Evolutionary conservation across 2,113 vertebrate species (phyloP).

Genomic region (Saimiri boliviensis): DNA sequence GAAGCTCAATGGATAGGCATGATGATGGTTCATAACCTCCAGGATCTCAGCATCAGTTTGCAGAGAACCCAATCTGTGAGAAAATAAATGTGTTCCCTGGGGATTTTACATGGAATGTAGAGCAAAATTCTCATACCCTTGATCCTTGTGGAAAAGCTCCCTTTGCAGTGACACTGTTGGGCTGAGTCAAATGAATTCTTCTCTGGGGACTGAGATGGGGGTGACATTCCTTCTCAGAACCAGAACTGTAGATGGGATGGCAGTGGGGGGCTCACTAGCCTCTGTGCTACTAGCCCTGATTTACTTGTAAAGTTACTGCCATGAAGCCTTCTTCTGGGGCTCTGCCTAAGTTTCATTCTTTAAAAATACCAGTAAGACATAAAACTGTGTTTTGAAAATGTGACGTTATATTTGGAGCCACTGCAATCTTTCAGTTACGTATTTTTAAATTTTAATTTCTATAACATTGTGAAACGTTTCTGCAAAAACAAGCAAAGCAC

Average conservation of each 20-base stretch:
- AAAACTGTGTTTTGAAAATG: neutral
- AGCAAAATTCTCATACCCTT: neutral
- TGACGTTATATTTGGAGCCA: no score
- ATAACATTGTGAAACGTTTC: neutral
- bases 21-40: no score
- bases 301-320: neutral
- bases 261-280: accelerated
- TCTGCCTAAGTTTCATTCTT: neutral
- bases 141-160: neutral
- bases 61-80: neutral
- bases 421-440: neutral
- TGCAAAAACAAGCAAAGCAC: neutral
- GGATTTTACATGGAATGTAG: neutral
- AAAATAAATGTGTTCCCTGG: neutral
- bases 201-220: neutral
- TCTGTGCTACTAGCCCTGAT: no score
- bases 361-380: neutral
- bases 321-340: accelerated
- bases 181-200: neutral
- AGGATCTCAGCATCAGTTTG: neutral
- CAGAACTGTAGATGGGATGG: neutral
- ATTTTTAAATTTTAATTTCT: neutral
- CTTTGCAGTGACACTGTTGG: no score
- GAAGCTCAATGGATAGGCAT: no score
- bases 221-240: no score